phyloP scores from a whole-genome alignment of 2,797 vertebrate genomes.

The Xyrichtys novacula region DNA sequence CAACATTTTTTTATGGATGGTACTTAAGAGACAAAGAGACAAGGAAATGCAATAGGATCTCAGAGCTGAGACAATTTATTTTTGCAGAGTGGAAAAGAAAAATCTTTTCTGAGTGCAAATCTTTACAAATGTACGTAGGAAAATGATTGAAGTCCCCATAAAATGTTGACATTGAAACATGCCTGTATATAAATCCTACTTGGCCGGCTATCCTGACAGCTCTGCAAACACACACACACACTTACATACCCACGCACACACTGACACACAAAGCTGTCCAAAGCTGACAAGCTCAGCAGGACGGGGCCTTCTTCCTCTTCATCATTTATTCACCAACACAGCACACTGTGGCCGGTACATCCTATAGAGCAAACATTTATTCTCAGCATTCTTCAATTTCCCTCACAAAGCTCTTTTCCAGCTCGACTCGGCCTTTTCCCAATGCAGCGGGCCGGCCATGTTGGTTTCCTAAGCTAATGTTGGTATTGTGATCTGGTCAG shows the following conservation, averaged over 20 bases:
- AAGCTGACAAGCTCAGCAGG: conserved; percentile 82
- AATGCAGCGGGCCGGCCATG: conserved; percentile 45
- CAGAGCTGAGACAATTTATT: neutral
- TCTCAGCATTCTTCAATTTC: conserved; percentile 84
- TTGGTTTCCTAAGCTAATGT: conserved; percentile 63
- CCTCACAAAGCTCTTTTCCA: conserved; percentile 81
- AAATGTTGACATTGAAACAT: conserved; percentile 58
- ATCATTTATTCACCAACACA: conserved; percentile 88
- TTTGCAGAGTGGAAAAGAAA: neutral
- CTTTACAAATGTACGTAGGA: conserved; percentile 4
- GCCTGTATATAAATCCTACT: conserved; percentile 45
- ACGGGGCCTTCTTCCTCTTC: conserved; percentile 79
- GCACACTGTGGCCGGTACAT: conserved; percentile 77
- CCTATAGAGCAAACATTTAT: conserved; percentile 82
- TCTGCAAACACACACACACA: conserved; percentile 30
- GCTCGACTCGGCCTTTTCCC: conserved; percentile 56
- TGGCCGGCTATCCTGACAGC: conserved; percentile 54
- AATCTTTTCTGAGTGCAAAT: conserved; percentile 11
- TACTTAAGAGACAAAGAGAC: neutral
- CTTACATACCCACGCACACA: conserved; percentile 30
- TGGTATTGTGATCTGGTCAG: conserved; percentile 59
- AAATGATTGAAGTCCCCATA: conserved; percentile 8
- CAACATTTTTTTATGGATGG: neutral
- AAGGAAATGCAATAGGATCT: neutral
- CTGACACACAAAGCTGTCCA: conserved; percentile 58